Conservation (phyloP, 2,797 vertebrate genomes). For the Mormyrops attenuatus region DNA sequence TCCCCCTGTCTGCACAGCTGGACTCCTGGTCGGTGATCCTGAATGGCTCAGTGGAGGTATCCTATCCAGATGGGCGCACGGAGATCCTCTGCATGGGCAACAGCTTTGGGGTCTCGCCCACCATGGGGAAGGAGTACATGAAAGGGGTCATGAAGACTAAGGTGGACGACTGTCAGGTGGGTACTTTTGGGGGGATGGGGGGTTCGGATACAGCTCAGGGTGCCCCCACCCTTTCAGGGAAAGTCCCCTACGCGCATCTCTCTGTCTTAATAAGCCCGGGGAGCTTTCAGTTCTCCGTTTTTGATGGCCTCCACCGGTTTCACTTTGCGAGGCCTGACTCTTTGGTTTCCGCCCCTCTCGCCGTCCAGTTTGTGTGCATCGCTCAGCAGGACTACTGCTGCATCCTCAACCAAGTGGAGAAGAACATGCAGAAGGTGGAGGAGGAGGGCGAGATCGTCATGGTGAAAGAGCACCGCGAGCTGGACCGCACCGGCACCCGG, state of each 20-base stretch:
- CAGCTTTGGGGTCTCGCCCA: conserved; percentile 97
- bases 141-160: conserved; percentile 98
- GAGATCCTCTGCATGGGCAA: conserved; percentile 98
- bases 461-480: conserved; percentile 96
- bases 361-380: conserved; percentile 59
- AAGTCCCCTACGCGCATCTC: not conserved
- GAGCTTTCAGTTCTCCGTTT: not conserved
- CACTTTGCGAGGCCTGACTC: not conserved
- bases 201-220: not conserved
- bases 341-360: not conserved
- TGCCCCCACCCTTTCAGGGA: not conserved
- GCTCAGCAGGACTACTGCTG: conserved; percentile 98
- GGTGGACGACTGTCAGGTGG: conserved; percentile 98
- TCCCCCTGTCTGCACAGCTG: conserved; percentile 61
- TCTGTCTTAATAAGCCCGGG: not conserved
- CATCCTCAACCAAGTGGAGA: conserved; percentile 98
- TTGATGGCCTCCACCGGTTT: not conserved
- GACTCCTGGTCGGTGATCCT: conserved; percentile 99
- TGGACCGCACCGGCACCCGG: conserved; percentile 93
- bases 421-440: conserved; percentile 99
- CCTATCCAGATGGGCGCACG: conserved; percentile 81
- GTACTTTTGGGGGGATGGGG: not conserved
- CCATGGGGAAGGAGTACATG: conserved; percentile 98
- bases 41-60: conserved; percentile 96
- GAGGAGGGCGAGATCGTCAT: conserved; percentile 98